Evolutionary conservation across 2,888 invertebrate species (phyloP).

Genomic region (Plusia festucae): DNA sequence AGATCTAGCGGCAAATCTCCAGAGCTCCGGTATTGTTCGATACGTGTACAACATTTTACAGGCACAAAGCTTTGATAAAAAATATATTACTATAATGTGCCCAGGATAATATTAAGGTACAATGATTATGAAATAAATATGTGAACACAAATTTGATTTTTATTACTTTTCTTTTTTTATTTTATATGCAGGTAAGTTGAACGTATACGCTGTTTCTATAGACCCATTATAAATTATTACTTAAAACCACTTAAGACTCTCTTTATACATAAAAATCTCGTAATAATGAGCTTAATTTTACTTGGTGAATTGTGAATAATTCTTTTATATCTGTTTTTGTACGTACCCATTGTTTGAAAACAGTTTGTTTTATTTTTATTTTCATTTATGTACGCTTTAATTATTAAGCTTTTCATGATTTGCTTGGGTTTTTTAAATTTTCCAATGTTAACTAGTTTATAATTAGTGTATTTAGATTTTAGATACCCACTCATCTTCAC

Average conservation of each 20-base stretch:
- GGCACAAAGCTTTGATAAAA: slow-evolving; percentile 5
- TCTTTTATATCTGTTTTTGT: neutral
- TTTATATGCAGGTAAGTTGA: slow-evolving; percentile 9
- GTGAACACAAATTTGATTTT: neutral
- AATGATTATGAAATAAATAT: slow-evolving; percentile 1
- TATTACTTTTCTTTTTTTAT: slow-evolving; percentile 12
- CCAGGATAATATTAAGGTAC: neutral
- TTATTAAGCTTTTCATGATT: neutral
- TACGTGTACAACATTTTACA: slow-evolving; percentile 2
- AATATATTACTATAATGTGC: neutral
- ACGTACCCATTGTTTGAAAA: too few relatives aligned
- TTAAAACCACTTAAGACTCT: slow-evolving; percentile 2
- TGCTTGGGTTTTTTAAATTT: neutral
- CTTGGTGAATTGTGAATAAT: slow-evolving; percentile 9
- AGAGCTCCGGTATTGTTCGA: slow-evolving; percentile 2
- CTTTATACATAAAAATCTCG: slow-evolving; percentile 5
- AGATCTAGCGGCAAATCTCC: slow-evolving; percentile 18
- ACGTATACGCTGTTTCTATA: neutral
- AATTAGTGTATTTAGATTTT: neutral
- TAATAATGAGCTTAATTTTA: slow-evolving; percentile 16
- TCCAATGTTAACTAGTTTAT: neutral
- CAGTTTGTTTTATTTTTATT: neutral
- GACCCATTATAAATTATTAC: slow-evolving; percentile 12
- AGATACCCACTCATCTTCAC: too few relatives aligned
- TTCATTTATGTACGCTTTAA: neutral